phyloP scores from a whole-genome alignment of 2,797 vertebrate species.

The Thaleichthys pacificus region DNA sequence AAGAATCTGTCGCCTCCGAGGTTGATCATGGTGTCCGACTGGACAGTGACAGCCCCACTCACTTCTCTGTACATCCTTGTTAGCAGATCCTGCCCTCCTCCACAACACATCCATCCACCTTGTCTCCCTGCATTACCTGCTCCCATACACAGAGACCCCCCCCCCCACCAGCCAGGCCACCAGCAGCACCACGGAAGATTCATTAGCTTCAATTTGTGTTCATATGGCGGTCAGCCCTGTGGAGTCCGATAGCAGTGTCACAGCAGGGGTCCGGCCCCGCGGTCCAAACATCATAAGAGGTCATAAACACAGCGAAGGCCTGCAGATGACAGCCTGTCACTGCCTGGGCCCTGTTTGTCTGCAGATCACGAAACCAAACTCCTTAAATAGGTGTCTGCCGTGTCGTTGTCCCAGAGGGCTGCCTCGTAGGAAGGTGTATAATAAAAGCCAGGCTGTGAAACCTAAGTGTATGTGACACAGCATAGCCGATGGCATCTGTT shows the following conservation, averaged over 20 bases:
- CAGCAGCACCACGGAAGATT: conserved; percentile 68
- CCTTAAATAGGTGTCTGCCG: conserved; percentile 70
- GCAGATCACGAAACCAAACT: conserved; percentile 52
- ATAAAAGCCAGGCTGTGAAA: conserved; percentile 68
- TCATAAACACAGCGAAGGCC: conserved; percentile 68
- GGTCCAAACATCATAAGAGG: conserved; percentile 66
- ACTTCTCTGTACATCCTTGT: conserved; percentile 55
- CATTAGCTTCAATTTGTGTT: conserved; percentile 77
- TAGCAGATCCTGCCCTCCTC: conserved; percentile 49
- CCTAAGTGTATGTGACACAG: conserved; percentile 65
- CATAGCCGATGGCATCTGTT: conserved; percentile 48
- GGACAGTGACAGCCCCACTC: conserved; percentile 56
- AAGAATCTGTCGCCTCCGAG: conserved; percentile 60
- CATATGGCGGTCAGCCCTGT: conserved; percentile 60
- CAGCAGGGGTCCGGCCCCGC: conserved; percentile 41
- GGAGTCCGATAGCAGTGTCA: conserved; percentile 45
- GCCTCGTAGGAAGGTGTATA: conserved; percentile 65
- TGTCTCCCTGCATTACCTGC: conserved; percentile 65
- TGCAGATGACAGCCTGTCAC: conserved; percentile 67
- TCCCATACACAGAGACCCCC: conserved; percentile 44
- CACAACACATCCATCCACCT: conserved; percentile 48
- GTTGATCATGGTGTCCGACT: conserved; percentile 58
- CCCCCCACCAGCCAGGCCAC: conserved; percentile 49
- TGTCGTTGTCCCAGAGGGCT: conserved; percentile 67
- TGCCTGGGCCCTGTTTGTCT: conserved; percentile 53